These are phyloP conservation scores for Lagopus leucura DNA, from an alignment of 2,113 vertebrate genomes.

Conservation along the genomic window DNA sequence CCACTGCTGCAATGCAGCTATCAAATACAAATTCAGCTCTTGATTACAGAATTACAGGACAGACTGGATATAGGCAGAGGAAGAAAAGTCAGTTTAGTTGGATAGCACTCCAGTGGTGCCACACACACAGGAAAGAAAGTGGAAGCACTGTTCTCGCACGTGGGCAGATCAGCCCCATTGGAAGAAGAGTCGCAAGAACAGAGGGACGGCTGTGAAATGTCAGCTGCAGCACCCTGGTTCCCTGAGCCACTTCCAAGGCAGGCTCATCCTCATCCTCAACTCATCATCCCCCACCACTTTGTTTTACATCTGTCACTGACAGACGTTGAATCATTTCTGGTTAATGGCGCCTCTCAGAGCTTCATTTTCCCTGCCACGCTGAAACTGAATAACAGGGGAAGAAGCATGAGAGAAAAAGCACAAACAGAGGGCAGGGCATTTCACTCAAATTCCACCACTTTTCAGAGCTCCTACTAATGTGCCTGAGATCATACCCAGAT, in stretches of 20 bases:
- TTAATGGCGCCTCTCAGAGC: neutral
- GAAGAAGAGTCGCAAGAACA: neutral
- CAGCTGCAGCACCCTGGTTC: neutral
- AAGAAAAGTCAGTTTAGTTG: neutral
- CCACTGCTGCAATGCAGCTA: neutral
- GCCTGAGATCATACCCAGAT: neutral
- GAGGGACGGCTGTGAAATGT: fast-evolving
- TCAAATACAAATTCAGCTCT: neutral
- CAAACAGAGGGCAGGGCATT: neutral
- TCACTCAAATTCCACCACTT: neutral
- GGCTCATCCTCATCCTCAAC: neutral
- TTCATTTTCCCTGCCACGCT: neutral
- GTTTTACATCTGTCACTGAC: neutral
- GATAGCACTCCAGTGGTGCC: neutral
- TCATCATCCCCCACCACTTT: neutral
- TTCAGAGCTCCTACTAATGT: neutral
- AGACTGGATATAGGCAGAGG: neutral
- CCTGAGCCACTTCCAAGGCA: neutral
- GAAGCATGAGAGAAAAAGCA: neutral
- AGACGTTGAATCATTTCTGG: neutral
- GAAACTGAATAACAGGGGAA: neutral
- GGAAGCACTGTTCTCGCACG: neutral
- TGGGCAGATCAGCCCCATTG: neutral
- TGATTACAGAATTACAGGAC: neutral
- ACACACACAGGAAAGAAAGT: neutral